Percentiles rank a stretch among this genome's conserved stretches.
Evolutionary conservation across 2,113 vertebrate species (phyloP).

Genomic region (Vimba vimba): DNA sequence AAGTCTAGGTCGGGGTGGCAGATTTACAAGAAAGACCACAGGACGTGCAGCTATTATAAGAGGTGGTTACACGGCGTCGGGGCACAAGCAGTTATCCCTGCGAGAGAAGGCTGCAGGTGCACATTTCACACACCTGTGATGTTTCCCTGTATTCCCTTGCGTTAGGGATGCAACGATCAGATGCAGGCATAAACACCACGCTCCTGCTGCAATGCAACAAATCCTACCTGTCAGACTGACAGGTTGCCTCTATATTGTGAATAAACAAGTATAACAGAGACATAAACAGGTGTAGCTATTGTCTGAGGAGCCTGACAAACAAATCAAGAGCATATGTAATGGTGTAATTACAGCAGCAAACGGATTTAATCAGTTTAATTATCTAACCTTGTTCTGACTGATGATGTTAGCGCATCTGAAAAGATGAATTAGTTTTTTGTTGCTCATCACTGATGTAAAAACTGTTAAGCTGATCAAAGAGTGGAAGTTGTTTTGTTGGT

Average conservation of each 20-base stretch:
- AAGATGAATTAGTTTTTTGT: not conserved
- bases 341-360: slow-evolving; percentile 33
- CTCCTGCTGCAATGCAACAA: slow-evolving; percentile 47
- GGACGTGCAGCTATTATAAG: not conserved
- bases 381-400: not conserved
- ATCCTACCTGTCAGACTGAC: slow-evolving; percentile 56
- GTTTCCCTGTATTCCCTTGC: slow-evolving; percentile 57
- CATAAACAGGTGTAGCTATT: slow-evolving; percentile 69
- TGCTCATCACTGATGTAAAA: not conserved
- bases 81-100: slow-evolving; percentile 45
- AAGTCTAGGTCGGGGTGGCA: not conserved
- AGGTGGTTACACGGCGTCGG: not conserved
- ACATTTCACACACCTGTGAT: slow-evolving; percentile 67
- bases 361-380: not conserved
- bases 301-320: slow-evolving; percentile 68
- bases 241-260: slow-evolving; percentile 55
- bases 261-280: slow-evolving; percentile 69
- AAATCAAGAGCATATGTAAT: slow-evolving; percentile 52
- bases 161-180: slow-evolving; percentile 49
- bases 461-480: not conserved
- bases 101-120: slow-evolving; percentile 64
- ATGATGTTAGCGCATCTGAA: not conserved
- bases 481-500: no score
- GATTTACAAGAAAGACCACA: slow-evolving; percentile 20
- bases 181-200: slow-evolving; percentile 52